Percentiles rank a stretch among this genome's conserved stretches.
Evolutionary conservation across 2,797 vertebrate species (phyloP).

Genomic region (Naso thynnoides): DNA sequence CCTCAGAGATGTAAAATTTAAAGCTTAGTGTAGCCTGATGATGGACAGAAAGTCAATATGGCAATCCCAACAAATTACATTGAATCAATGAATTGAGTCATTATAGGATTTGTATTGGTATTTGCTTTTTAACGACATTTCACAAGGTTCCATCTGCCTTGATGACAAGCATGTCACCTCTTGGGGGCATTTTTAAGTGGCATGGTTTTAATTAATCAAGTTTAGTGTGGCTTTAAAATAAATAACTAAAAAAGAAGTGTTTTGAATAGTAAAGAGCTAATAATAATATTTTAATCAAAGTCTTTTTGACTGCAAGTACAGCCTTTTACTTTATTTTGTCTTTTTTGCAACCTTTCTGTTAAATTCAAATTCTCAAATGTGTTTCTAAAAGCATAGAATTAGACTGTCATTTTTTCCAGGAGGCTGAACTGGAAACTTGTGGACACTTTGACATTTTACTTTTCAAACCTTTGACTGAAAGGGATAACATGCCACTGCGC

Average conservation of each 20-base stretch:
- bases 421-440: constrained; percentile 35
- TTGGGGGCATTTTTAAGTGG: constrained; percentile 14
- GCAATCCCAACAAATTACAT: constrained; percentile 42
- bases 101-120: neutral
- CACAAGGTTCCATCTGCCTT: constrained; percentile 16
- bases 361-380: constrained; percentile 11
- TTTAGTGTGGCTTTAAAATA: constrained; percentile 4
- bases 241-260: neutral
- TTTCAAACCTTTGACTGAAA: constrained; percentile 68
- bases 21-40: neutral
- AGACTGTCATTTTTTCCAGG: constrained; percentile 16
- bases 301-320: neutral
- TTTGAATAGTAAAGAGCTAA: too few species aligned
- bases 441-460: constrained; percentile 76
- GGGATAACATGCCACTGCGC: constrained; percentile 39
- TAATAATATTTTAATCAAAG: neutral
- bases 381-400: constrained; percentile 30
- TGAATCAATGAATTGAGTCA: constrained; percentile 35
- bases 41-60: constrained; percentile 49
- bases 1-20: constrained; percentile 7
- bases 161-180: constrained; percentile 17
- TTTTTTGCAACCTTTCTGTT: constrained; percentile 24
- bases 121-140: neutral
- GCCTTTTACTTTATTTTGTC: constrained; percentile 7
- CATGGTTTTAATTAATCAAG: neutral